phyloP scores from a whole-genome alignment of 2,113 vertebrate genomes.

The Nannobrachium achirus region DNA sequence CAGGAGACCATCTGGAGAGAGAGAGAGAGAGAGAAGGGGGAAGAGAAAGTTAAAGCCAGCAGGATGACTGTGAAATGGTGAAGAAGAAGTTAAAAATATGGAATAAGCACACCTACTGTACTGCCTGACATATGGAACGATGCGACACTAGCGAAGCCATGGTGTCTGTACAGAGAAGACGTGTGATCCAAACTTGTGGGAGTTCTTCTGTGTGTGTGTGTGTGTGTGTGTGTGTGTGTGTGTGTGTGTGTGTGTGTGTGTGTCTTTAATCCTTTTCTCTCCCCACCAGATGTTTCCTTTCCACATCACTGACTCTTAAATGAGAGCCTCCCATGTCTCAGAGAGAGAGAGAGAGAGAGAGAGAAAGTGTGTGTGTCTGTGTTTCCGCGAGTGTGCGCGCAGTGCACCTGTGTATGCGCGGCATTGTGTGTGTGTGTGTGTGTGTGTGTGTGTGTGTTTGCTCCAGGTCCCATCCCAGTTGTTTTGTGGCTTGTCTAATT shows the following conservation, averaged over 20 bases:
- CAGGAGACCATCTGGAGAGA: not conserved
- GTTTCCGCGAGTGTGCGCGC: slow-evolving; percentile 9
- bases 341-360: too few relatives aligned
- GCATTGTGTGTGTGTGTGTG: not conserved
- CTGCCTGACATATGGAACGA: slow-evolving; percentile 6
- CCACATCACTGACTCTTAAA: slow-evolving; percentile 66
- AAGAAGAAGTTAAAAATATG: not conserved
- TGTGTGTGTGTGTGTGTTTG: slow-evolving; percentile 28
- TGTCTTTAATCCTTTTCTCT: slow-evolving; percentile 47
- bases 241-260: slow-evolving; percentile 20
- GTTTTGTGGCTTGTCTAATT: slow-evolving; percentile 66
- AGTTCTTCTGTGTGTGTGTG: not conserved
- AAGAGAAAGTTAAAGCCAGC: not conserved
- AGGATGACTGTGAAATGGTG: not conserved
- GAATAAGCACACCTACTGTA: not conserved
- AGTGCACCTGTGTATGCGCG: slow-evolving; percentile 8
- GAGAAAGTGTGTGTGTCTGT: not conserved
- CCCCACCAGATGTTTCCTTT: slow-evolving; percentile 73
- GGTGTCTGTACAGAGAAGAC: not conserved
- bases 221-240: not conserved
- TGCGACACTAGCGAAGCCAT: slow-evolving; percentile 1
- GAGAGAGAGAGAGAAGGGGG: not conserved
- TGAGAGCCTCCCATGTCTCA: slow-evolving; percentile 52
- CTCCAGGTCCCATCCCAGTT: slow-evolving; percentile 65
- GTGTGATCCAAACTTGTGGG: slow-evolving; percentile 4